Evolutionary conservation across 2,888 invertebrate genomes (phyloP).

Genomic region (Achlya flavicornis): DNA sequence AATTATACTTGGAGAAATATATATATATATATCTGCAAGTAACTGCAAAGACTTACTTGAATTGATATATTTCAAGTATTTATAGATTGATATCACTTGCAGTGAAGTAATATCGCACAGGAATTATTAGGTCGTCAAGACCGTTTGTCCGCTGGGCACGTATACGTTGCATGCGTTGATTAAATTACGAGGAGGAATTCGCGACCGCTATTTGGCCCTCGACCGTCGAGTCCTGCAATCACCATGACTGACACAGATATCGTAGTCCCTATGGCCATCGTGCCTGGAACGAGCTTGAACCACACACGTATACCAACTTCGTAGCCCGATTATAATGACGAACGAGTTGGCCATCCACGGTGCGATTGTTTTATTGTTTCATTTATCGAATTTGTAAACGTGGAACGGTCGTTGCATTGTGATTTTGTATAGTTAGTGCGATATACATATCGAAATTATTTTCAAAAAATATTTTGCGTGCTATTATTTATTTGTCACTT

Average conservation of each 20-base stretch:
- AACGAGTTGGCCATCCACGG: slow-evolving; percentile 66
- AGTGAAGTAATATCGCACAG: slow-evolving; percentile 57
- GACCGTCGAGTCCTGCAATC: slow-evolving; percentile 54
- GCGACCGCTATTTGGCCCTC: slow-evolving; percentile 81
- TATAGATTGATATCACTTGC: slow-evolving; percentile 48
- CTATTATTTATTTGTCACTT: not conserved
- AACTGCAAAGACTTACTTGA: slow-evolving; percentile 12
- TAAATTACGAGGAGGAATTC: slow-evolving; percentile 82
- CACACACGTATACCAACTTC: slow-evolving; percentile 54
- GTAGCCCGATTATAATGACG: slow-evolving; percentile 63
- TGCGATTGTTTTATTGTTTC: slow-evolving; percentile 70
- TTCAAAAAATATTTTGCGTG: not conserved
- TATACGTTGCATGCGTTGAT: slow-evolving; percentile 70
- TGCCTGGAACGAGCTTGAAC: slow-evolving; percentile 43
- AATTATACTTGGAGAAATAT: not conserved
- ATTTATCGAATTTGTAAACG: slow-evolving; percentile 71
- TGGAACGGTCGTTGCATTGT: slow-evolving; percentile 66
- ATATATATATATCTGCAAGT: not conserved
- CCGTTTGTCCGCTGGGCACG: slow-evolving; percentile 75
- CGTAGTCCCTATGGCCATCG: slow-evolving; percentile 66
- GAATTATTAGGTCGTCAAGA: slow-evolving; percentile 76
- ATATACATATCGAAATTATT: not conserved
- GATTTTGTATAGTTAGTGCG: slow-evolving; percentile 21
- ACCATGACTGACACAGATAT: slow-evolving; percentile 79
- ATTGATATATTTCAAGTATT: slow-evolving; percentile 29